These are phyloP conservation scores for Tenodera sinensis DNA, from an alignment of 2,888 invertebrate species.

Conservation along the genomic window DNA sequence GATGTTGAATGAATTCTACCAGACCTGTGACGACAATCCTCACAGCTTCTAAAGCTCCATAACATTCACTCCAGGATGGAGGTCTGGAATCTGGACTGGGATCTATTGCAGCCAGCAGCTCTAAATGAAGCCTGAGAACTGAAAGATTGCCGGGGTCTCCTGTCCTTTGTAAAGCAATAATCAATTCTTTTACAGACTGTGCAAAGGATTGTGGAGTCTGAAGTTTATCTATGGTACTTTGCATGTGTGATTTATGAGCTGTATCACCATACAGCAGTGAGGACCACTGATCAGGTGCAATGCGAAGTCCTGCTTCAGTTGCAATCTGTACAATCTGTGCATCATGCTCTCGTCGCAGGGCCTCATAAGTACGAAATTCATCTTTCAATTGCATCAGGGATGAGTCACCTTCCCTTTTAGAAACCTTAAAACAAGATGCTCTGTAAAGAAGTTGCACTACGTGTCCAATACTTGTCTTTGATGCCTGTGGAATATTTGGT, in stretches of 20 bases:
- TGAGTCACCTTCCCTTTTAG: slow-evolving; percentile 93
- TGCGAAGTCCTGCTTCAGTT: slow-evolving; percentile 91
- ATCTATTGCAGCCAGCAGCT: slow-evolving; percentile 82
- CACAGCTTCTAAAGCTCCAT: slow-evolving; percentile 64
- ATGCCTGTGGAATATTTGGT: slow-evolving; percentile 93
- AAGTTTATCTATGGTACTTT: slow-evolving; percentile 84
- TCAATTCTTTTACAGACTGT: slow-evolving; percentile 81
- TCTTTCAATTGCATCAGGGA: slow-evolving; percentile 97
- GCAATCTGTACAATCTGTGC: slow-evolving; percentile 98
- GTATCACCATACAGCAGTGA: slow-evolving; percentile 93
- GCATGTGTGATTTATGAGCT: slow-evolving; percentile 96
- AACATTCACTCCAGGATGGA: slow-evolving; percentile 62
- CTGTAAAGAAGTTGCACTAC: slow-evolving; percentile 96
- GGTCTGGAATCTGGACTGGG: slow-evolving; percentile 69
- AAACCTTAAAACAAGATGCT: slow-evolving; percentile 94
- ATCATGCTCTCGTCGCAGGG: slow-evolving; percentile 91
- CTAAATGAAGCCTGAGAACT: slow-evolving; percentile 72
- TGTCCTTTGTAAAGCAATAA: slow-evolving; percentile 85
- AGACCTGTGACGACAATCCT: slow-evolving; percentile 70
- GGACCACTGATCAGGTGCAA: slow-evolving; percentile 98
- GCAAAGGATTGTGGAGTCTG: slow-evolving; percentile 92
- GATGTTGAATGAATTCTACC: slow-evolving; percentile 72
- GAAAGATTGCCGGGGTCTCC: slow-evolving; percentile 82
- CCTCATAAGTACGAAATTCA: slow-evolving; percentile 93
- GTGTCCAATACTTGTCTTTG: slow-evolving; percentile 98